phyloP scores from a whole-genome alignment of 1,140 invertebrate species.

The Musca vetustissima region DNA sequence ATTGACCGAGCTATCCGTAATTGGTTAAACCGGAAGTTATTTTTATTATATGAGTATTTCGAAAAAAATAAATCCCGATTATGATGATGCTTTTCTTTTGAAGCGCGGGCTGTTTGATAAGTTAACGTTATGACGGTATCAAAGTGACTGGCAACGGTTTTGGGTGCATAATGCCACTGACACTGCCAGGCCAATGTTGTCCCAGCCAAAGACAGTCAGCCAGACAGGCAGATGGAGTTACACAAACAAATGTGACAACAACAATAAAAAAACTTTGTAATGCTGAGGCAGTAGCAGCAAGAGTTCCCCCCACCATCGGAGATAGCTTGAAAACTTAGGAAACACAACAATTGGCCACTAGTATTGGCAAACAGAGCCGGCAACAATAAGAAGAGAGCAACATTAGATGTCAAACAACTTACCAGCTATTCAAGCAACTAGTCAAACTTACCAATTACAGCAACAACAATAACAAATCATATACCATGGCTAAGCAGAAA shows the following conservation, averaged over 20 bases:
- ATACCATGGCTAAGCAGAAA: too few species aligned
- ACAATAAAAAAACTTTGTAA: not conserved
- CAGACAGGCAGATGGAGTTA: not conserved
- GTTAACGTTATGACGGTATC: constrained; percentile 11
- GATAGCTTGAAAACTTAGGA: not conserved
- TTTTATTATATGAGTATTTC: not conserved
- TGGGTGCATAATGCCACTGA: constrained; percentile 22
- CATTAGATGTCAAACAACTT: too few species aligned
- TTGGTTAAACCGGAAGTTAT: not conserved
- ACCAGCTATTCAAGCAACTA: too few species aligned
- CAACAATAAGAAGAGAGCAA: too few species aligned
- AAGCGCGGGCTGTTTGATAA: not conserved
- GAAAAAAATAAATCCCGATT: not conserved
- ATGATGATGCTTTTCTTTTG: too few species aligned
- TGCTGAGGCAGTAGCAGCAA: not conserved
- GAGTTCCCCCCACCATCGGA: not conserved
- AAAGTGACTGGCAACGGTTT: constrained; percentile 10
- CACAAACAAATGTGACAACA: too few species aligned
- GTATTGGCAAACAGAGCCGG: too few species aligned
- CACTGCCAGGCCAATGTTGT: constrained; percentile 3
- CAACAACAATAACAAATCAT: too few species aligned
- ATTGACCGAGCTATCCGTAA: not conserved
- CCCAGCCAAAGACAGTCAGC: not conserved
- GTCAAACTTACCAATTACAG: too few species aligned
- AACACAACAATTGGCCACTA: not conserved